Evolutionary conservation across 2,888 invertebrate genomes (phyloP).

Genomic region (Reticulitermes lucifugus): DNA sequence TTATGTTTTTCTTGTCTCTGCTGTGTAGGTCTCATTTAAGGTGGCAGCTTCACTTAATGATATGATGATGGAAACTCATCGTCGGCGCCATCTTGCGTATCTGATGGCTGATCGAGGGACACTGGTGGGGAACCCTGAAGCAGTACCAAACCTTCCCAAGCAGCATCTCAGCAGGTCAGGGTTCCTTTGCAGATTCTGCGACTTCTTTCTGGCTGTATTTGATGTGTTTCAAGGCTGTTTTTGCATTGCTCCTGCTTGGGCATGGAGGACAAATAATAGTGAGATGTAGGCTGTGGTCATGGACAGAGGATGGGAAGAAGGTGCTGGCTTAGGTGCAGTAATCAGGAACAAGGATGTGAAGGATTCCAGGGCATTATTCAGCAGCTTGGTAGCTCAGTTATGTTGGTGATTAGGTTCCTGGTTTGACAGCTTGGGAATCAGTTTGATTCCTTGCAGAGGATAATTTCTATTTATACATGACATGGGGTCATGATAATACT

Average conservation of each 20-base stretch:
- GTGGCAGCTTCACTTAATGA: conserved; percentile 87
- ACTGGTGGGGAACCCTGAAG: conserved; percentile 90
- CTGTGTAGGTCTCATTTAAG: conserved; percentile 72
- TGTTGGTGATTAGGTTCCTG: no score
- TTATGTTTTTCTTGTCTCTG: neutral
- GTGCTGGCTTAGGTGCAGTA: no score
- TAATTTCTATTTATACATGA: no score
- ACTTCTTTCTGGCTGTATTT: conserved; percentile 3
- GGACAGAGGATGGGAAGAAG: no score
- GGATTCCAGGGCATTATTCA: no score
- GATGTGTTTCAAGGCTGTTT: conserved; percentile 28
- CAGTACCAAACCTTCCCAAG: conserved; percentile 91
- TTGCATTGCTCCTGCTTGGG: neutral
- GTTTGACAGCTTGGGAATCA: no score
- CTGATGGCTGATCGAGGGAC: conserved; percentile 97
- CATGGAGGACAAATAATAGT: no score
- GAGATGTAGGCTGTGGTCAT: no score
- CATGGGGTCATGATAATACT: no score
- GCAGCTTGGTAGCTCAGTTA: no score
- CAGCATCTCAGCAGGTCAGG: conserved; percentile 82
- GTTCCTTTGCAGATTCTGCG: neutral
- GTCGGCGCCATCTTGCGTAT: conserved; percentile 92
- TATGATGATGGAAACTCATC: conserved; percentile 87
- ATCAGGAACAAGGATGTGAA: no score
- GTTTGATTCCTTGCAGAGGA: no score